These are phyloP conservation scores for Poecilia wingei DNA, from an alignment of 2,797 vertebrate species.

Conservation along the genomic window DNA sequence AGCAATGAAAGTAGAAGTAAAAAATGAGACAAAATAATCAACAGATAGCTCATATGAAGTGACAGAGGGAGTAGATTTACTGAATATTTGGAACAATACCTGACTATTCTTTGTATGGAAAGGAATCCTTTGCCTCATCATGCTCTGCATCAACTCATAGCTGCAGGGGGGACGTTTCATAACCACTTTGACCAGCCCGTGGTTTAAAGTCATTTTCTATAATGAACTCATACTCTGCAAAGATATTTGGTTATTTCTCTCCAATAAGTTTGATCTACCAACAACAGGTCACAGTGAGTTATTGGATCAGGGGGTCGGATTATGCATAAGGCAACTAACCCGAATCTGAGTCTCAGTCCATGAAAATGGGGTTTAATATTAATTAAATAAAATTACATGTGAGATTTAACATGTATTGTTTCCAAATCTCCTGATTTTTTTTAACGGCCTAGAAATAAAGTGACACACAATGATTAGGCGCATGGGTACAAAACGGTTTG, in stretches of 20 bases:
- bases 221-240: not conserved
- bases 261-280: not conserved
- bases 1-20: not conserved
- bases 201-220: not conserved
- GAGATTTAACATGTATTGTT: not conserved
- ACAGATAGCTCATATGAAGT: not conserved
- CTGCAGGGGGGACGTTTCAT: not conserved
- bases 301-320: not conserved
- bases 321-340: not conserved
- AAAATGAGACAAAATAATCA: not conserved
- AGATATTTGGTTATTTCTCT: not conserved
- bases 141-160: not conserved
- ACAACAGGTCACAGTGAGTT: not conserved
- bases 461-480: not conserved
- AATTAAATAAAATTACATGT: not conserved
- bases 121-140: not conserved
- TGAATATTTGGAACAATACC: not conserved
- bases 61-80: not conserved
- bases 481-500: not conserved
- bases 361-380: not conserved
- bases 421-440: not conserved
- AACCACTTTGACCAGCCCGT: not conserved
- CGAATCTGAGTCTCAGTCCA: not conserved
- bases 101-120: not conserved
- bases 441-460: not conserved